Base-by-base conservation (phyloP, 2,113 vertebrate genomes). In the Lanius collurio region DNA sequence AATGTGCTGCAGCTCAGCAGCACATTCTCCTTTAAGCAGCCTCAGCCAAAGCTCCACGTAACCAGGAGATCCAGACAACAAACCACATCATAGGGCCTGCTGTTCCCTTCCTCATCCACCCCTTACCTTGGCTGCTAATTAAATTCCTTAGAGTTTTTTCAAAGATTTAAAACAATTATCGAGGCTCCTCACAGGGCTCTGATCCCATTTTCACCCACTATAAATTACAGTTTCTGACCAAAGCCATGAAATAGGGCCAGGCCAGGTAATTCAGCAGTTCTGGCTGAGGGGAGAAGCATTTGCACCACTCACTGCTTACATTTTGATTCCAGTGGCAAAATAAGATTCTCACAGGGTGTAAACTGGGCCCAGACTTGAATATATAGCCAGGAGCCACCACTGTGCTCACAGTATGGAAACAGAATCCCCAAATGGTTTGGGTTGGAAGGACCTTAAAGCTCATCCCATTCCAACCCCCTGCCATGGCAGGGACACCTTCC, bases 31-130 rank as follows among this genome's bases (percentile, higher is more conserved):
- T 83, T 37, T 53, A 42, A 76, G 6, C 76, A 80, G 7, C 50
- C 76, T 14, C 71, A 55, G 92, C 92, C 70, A 63, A 60, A 59
- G 46, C 47, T 33, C 4, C 75, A 71, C 2, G 96, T 96, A 90
- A 73, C 96, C 33, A 94, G 49, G 96, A 55, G 92, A 95, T 63
- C 1, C 31, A 27, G 49, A 76, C 94, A 97, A 95, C 96, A 96
- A 93, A 97, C n/a, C 85, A 62, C 75, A 78, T 20, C 84, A 76
- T 59, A 80, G 26, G 52, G 74, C 60, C 64, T 9, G 11, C 28
- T 3, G 2, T 1, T 37, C 18, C 37, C 59, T 15, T 47, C 92
- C 74, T 84, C 12, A 1, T 9, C 64, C 65, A 13, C 44, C 27
- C 53, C 86, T 53, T n/a, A 63, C 11, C 83, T 13, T 9, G 17